These are phyloP conservation scores for Eriocheir sinensis DNA, from an alignment of 1,140 invertebrate genomes.

Conservation along the genomic window DNA sequence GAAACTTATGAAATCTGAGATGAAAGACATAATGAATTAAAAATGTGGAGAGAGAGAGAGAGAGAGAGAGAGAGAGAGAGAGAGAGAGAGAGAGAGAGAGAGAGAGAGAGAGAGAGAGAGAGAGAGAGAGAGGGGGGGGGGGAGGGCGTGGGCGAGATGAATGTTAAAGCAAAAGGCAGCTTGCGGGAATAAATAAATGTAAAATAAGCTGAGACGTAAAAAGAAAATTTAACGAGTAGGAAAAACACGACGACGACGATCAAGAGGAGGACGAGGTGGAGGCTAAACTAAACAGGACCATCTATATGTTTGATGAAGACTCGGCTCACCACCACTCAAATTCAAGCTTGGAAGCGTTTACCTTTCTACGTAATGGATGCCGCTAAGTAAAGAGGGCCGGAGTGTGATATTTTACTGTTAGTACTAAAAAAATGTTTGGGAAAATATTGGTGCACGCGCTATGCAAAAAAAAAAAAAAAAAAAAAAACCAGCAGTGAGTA, in stretches of 20 bases:
- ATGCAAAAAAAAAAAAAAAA: no score
- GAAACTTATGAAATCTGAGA: no score
- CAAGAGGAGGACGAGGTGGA: neutral
- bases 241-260: neutral
- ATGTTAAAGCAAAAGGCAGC: neutral
- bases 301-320: no score
- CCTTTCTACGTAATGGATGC: no score
- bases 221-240: neutral
- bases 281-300: no score
- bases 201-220: neutral
- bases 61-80: neutral
- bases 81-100: constrained; percentile 25
- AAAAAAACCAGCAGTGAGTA: no score
- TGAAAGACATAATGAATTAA: neutral
- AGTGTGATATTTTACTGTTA: no score
- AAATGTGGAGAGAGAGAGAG: neutral
- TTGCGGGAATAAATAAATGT: neutral
- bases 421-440: no score
- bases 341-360: no score
- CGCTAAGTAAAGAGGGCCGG: no score
- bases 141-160: neutral
- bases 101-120: neutral
- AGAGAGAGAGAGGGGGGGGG: neutral
- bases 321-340: no score
- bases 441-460: no score